These are phyloP conservation scores for Terrapene triunguis DNA, from an alignment of 2,113 vertebrate species.

Conservation along the genomic window DNA sequence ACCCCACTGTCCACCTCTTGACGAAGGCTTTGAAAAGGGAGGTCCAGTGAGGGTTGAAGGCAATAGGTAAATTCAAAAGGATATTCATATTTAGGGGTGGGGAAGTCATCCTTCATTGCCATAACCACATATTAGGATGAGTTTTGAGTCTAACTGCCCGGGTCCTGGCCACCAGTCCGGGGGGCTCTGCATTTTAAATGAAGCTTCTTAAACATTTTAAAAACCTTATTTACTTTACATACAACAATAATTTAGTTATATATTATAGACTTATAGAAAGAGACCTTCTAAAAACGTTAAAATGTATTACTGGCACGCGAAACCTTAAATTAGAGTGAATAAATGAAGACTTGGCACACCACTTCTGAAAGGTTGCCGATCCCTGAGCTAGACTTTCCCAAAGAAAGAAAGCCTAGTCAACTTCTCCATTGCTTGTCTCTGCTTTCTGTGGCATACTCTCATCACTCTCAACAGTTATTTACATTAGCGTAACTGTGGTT, in stretches of 20 bases:
- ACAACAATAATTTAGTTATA: too few relatives aligned
- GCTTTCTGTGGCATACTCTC: not conserved
- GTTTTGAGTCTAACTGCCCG: too few relatives aligned
- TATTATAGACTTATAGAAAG: too few relatives aligned
- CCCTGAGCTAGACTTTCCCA: not conserved
- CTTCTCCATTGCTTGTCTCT: rapidly evolving
- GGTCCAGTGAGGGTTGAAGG: not conserved
- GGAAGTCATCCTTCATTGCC: not conserved
- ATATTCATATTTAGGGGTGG: not conserved
- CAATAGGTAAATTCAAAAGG: rapidly evolving
- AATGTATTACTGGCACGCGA: too few relatives aligned
- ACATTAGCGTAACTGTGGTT: not conserved
- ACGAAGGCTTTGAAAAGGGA: not conserved
- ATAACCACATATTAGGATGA: not conserved
- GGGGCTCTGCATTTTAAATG: too few relatives aligned
- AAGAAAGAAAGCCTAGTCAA: not conserved
- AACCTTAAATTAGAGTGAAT: too few relatives aligned
- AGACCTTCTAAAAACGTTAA: too few relatives aligned
- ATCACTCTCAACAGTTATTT: not conserved
- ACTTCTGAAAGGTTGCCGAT: too few relatives aligned
- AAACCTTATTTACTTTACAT: too few relatives aligned
- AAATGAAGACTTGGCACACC: too few relatives aligned
- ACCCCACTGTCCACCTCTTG: not conserved
- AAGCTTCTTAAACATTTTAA: too few relatives aligned
- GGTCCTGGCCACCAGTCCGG: too few relatives aligned